A percentile compares a stretch with the other conserved stretches of the same genome.
These are phyloP conservation scores for Phasianus colchicus DNA, from an alignment of 2,113 vertebrate genomes.

Conservation along the genomic window DNA sequence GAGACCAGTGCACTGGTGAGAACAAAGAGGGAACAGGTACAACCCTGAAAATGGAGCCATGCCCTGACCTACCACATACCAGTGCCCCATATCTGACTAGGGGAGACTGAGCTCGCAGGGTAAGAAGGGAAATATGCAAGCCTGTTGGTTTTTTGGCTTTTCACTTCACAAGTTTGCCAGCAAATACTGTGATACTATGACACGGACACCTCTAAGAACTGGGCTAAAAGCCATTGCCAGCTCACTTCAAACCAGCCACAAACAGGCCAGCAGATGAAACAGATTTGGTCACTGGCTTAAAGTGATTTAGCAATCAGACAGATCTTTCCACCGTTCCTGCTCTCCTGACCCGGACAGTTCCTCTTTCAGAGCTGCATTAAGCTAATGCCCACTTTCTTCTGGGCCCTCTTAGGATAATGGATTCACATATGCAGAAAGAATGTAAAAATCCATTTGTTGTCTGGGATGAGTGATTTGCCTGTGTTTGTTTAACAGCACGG, in stretches of 20 bases:
- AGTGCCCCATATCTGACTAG: background rate
- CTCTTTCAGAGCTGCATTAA: constrained; percentile 60
- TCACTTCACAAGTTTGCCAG: background rate
- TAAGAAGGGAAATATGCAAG: background rate
- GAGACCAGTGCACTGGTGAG: background rate
- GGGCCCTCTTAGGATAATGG: constrained; percentile 46
- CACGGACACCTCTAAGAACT: background rate
- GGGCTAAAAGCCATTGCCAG: background rate
- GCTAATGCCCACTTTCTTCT: constrained; percentile 62
- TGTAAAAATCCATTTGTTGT: constrained; percentile 61
- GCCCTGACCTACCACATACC: background rate
- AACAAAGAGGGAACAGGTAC: background rate
- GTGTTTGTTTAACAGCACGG: background rate
- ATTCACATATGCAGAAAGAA: constrained; percentile 69
- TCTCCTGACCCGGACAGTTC: constrained; percentile 33
- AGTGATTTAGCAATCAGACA: constrained; percentile 44
- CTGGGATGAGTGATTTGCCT: background rate
- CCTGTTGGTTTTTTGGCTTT: background rate
- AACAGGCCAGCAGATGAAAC: constrained; percentile 41
- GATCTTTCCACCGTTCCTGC: background rate
- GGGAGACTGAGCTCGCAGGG: background rate
- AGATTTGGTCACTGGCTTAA: constrained; percentile 48
- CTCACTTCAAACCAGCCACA: constrained; percentile 40
- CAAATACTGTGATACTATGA: background rate
- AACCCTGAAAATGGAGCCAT: background rate